Base-by-base conservation (phyloP, 2,113 vertebrate species). In the Hemibagrus wyckioides region DNA sequence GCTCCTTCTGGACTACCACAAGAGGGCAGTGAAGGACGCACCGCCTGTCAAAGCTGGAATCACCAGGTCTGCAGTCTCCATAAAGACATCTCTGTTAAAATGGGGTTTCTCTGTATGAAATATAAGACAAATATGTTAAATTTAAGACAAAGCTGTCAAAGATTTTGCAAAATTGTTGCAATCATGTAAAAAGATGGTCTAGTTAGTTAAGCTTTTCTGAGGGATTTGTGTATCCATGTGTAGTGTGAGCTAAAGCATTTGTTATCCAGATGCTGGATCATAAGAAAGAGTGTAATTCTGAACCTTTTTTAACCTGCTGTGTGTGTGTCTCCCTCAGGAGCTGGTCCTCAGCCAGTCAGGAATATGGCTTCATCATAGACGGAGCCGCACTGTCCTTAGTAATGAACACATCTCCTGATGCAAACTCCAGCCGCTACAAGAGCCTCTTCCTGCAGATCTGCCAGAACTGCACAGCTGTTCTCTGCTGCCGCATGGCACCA, bases 401-500 rank as follows among this genome's bases (percentile, higher is more conserved):
- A 83, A 92, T 99, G 86, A 99, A 96, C 94, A 92, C 96, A 61
- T 94, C 96, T 77, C 94, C 95, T 88, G 97, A 97, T 59, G 95
- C 94, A 67, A 94, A 92, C 88, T 94, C 95, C 6, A 96, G 94
- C 90, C 94, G 92, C 92, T 98, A 98, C 94, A 98, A 96, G 94
- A 97, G n/a, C 86, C 96, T 99, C n/a, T 98, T 99, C 88, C 94
- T 99, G 2, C 97, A 99, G 89, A 98, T 99, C 77, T 99, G 98
- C 92, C 93, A 98, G 92, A 99, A 98, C 90, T 99, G 97, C 81
- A 96, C 97, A 1, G 94, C 97, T 11, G 97, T 99, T 21, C 96
- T 99, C 9, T 99, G 98, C 93, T 99, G 98, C 71, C 96, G 98
- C 33, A 99, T 99, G 98, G 98, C 98, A 15, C 98, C 98, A 0